Percentiles rank a stretch among this genome's conserved stretches.
phyloP scores from a whole-genome alignment of 2,888 invertebrate species.

The Pyrrhia umbra region DNA sequence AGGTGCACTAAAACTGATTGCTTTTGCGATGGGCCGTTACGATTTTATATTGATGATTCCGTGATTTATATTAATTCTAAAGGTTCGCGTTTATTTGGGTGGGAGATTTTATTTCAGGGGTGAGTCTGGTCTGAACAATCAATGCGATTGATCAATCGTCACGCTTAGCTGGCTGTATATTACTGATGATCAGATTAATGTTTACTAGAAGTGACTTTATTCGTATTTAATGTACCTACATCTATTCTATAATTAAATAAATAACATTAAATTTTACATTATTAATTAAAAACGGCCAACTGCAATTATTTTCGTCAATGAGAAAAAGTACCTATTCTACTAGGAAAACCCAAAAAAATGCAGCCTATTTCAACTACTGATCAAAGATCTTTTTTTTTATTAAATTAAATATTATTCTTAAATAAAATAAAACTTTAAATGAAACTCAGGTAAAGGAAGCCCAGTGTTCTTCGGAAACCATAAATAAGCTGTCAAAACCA shows the following conservation, averaged over 20 bases:
- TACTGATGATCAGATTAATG: neutral
- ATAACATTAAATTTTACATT: conserved; percentile 30
- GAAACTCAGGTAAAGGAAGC: conserved; percentile 35
- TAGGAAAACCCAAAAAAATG: too few relatives aligned
- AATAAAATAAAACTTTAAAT: conserved; percentile 22
- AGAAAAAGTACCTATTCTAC: too few relatives aligned
- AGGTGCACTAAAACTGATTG: conserved; percentile 60
- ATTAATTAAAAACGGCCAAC: too few relatives aligned
- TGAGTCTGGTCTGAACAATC: neutral
- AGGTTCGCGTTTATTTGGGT: conserved; percentile 16
- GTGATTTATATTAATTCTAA: conserved; percentile 42
- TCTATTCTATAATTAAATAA: neutral
- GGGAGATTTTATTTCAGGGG: conserved; percentile 8
- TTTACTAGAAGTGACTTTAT: neutral
- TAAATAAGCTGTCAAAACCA: conserved; percentile 47
- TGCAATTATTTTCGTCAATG: too few relatives aligned
- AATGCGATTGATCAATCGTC: neutral
- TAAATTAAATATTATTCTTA: neutral
- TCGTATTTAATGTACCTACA: neutral
- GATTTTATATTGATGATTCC: conserved; percentile 45
- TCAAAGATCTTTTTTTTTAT: conserved; percentile 9
- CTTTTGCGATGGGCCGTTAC: conserved; percentile 39
- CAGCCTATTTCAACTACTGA: too few relatives aligned
- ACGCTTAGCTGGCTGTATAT: neutral
- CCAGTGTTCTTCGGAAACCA: conserved; percentile 33